phyloP scores from a whole-genome alignment of 2,888 invertebrate genomes.

The Elysia crispata region DNA sequence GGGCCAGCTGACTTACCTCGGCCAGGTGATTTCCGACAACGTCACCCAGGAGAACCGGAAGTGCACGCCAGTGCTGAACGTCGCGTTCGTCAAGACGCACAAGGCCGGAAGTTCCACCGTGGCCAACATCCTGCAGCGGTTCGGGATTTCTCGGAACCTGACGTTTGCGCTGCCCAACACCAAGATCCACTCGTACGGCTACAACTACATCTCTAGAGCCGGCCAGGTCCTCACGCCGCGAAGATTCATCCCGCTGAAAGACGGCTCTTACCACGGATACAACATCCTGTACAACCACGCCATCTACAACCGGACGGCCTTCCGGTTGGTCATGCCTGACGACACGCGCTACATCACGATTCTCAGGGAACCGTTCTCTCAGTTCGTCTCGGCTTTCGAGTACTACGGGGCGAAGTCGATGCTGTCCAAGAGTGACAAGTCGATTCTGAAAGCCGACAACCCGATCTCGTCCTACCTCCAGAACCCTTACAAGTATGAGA shows the following conservation, averaged over 20 bases:
- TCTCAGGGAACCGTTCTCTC: slow-evolving; percentile 55
- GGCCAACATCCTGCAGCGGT: slow-evolving; percentile 65
- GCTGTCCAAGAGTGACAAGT: neutral
- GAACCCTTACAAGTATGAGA: slow-evolving; percentile 31
- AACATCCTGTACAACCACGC: slow-evolving; percentile 67
- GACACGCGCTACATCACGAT: slow-evolving; percentile 55
- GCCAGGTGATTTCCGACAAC: neutral
- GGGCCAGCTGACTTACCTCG: neutral
- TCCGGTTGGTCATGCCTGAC: slow-evolving; percentile 54
- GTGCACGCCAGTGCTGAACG: slow-evolving; percentile 37
- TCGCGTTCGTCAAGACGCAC: slow-evolving; percentile 62
- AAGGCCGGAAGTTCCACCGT: slow-evolving; percentile 69
- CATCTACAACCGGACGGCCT: slow-evolving; percentile 57
- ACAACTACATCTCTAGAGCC: slow-evolving; percentile 54
- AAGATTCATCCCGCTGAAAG: slow-evolving; percentile 60
- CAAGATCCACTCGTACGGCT: slow-evolving; percentile 43
- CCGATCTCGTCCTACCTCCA: slow-evolving; percentile 48
- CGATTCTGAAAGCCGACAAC: slow-evolving; percentile 39
- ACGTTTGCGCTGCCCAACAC: slow-evolving; percentile 63
- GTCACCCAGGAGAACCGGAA: neutral
- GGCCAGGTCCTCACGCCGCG: slow-evolving; percentile 53
- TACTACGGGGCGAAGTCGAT: slow-evolving; percentile 47
- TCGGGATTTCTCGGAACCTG: slow-evolving; percentile 55
- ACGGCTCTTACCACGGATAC: slow-evolving; percentile 53
- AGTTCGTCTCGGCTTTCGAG: slow-evolving; percentile 56